Conservation (phyloP, 2,113 vertebrate genomes). For the Chaenogobius annularis region DNA sequence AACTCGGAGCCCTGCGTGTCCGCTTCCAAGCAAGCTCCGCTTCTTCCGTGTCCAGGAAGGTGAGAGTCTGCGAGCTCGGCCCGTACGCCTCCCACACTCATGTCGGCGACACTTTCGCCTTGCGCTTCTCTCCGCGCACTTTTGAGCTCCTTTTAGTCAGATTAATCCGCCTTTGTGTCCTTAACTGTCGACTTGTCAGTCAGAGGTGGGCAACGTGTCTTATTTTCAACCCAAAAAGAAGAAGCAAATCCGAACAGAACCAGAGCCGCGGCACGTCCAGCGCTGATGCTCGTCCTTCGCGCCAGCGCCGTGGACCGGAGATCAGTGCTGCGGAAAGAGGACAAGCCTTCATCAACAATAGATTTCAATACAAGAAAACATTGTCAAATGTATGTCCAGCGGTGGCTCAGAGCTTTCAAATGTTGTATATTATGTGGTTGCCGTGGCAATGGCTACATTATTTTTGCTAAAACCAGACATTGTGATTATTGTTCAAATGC, state of each 20-base stretch:
- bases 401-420: too few species aligned
- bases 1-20: constrained; percentile 96
- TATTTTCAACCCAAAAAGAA: constrained; percentile 58
- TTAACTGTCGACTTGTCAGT: not conserved
- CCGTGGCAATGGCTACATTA: too few species aligned
- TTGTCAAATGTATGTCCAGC: too few species aligned
- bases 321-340: too few species aligned
- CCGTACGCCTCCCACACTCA: constrained; percentile 99
- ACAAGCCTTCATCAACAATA: too few species aligned
- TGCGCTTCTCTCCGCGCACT: constrained; percentile 53
- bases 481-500: too few species aligned
- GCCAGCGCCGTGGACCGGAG: constrained; percentile 4
- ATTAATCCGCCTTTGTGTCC: constrained; percentile 11
- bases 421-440: too few species aligned
- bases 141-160: constrained; percentile 18
- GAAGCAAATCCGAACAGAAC: constrained; percentile 55
- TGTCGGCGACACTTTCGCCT: constrained; percentile 72
- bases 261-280: constrained; percentile 21
- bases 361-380: too few species aligned
- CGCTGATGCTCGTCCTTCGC: constrained; percentile 68
- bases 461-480: too few species aligned
- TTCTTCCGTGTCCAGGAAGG: constrained; percentile 96
- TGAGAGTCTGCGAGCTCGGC: constrained; percentile 96
- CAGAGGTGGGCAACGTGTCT: not conserved
- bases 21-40: constrained; percentile 91